phyloP scores from a whole-genome alignment of 2,113 vertebrate species.

The rabbit (Oryctolagus cuniculus) region mOryCun1.1 NC_091433.1:34025001-34025500 shows the following conservation, averaged over 20 bases:
- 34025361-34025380: slow-evolving; percentile 6
- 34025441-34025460: slow-evolving; percentile 40
- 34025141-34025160: too few species aligned
- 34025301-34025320: slow-evolving; percentile 45
- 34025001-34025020: too few species aligned
- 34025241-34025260: neutral
- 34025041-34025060: too few species aligned
- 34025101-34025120: too few species aligned
- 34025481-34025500: slow-evolving; percentile 31
- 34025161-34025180: neutral
- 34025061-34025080: too few species aligned
- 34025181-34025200: slow-evolving; percentile 46
- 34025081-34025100: too few species aligned
- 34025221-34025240: neutral
- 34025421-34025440: slow-evolving; percentile 54
- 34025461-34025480: slow-evolving; percentile 16
- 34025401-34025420: slow-evolving; percentile 28
- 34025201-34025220: neutral
- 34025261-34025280: slow-evolving; percentile 42
- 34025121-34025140: too few species aligned
- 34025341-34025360: slow-evolving; percentile 37
- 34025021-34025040: too few species aligned
- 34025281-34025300: neutral
- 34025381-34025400: slow-evolving; percentile 13
- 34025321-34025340: neutral